Evolutionary conservation across 2,888 invertebrate species (phyloP), one percentile per base, ranked within the genome.

Genomic region (Cephus pulcher): DNA sequence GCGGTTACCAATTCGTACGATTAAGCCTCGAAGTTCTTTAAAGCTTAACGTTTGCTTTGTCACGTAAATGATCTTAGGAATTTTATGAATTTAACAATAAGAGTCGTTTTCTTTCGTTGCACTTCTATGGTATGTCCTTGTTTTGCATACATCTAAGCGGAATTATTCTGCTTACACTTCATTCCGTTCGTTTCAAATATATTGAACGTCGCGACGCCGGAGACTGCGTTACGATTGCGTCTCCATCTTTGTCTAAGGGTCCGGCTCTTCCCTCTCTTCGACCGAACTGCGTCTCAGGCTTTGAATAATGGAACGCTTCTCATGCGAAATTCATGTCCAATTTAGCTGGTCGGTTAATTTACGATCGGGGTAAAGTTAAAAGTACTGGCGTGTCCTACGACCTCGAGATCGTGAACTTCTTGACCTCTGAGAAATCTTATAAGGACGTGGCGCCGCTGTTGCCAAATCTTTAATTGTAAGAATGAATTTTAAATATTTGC

Each of bases 311-410:
- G 83, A 86, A 85, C 83, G 81, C 77, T 82, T 79, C 86, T 86
- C 86, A 86, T 86, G 86, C 84, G 86, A 86, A 86, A 86, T 86
- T 86, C 86, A 86, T 86, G 86, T 86, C 85, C 86, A 86, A 86
- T 86, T 86, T 86, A 85, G 84, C 82, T 81, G 83, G 82, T 84
- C 84, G 82, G 84, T 86, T 86, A 86, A 86, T 86, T 86, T 86
- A 86, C 86, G 86, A 86, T 86, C 82, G 79, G 81, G 80, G 82
- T 80, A 84, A 77, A 84, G 82, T 85, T 84, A 81, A 84, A 76
- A 76, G 76, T 76, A 35, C 76, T 34, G 37, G 34, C 37, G 70
- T 76, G 73, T 40, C 40, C 37, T 73, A 73, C 68, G 73, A 71
- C 15, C 71, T 33, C 71, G 71, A 71, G 34, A 71, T 33, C 32